phyloP scores from a whole-genome alignment of 2,888 invertebrate species.

The Amphiduros pacificus region DNA sequence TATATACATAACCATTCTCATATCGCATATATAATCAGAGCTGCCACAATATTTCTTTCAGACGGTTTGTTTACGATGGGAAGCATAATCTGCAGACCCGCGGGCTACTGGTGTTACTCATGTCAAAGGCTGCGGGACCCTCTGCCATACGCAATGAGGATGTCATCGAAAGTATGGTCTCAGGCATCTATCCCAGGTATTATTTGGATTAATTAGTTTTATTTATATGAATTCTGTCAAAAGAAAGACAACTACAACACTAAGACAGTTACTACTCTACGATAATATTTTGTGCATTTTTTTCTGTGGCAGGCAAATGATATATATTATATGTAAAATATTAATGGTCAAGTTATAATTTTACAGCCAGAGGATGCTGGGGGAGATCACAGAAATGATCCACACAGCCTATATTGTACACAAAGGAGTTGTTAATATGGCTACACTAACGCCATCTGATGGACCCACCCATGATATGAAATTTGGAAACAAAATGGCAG shows the following conservation, averaged over 20 bases:
- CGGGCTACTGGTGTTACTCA: slow-evolving; percentile 86
- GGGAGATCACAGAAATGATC: slow-evolving; percentile 96
- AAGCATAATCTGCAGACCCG: slow-evolving; percentile 92
- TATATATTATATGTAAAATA: neutral
- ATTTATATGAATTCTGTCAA: too few species aligned
- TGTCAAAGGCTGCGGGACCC: slow-evolving; percentile 80
- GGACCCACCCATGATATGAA: slow-evolving; percentile 72
- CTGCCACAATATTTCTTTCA: too few species aligned
- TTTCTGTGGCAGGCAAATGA: too few species aligned
- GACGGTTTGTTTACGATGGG: slow-evolving; percentile 86
- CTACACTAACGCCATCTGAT: slow-evolving; percentile 60
- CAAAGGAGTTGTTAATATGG: slow-evolving; percentile 73
- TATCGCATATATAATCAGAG: too few species aligned
- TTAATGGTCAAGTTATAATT: too few species aligned
- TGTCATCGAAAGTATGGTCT: slow-evolving; percentile 34
- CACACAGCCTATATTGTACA: slow-evolving; percentile 90
- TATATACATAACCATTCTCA: too few species aligned
- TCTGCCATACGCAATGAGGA: neutral
- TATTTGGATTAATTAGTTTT: too few species aligned
- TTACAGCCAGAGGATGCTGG: slow-evolving; percentile 66
- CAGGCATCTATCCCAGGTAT: slow-evolving; percentile 51
- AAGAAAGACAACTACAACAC: too few species aligned
- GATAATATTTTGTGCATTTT: too few species aligned
- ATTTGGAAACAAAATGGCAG: slow-evolving; percentile 92
- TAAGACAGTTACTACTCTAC: too few species aligned